phyloP scores from a whole-genome alignment of 2,888 invertebrate genomes.

The Glomeris marginata region DNA sequence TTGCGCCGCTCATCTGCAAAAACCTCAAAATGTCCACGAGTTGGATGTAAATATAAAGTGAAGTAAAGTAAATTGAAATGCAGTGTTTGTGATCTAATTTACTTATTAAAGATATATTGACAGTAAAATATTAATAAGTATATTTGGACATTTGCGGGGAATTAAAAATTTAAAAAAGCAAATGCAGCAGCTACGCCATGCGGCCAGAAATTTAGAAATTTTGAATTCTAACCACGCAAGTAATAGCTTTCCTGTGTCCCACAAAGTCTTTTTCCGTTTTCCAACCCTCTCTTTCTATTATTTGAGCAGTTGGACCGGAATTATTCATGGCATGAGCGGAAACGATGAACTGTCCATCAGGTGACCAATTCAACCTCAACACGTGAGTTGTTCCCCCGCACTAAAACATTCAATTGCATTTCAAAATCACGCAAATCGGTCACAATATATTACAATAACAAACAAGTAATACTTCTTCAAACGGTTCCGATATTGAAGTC shows the following conservation, averaged over 20 bases:
- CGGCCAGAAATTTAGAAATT: not conserved
- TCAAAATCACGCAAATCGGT: not conserved
- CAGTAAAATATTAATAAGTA: too few species aligned
- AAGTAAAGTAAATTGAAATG: not conserved
- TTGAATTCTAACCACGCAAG: constrained; percentile 53
- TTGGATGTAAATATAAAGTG: too few species aligned
- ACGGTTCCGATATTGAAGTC: constrained; percentile 75
- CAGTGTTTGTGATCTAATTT: too few species aligned
- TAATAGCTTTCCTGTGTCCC: constrained; percentile 92
- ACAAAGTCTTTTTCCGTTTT: constrained; percentile 91
- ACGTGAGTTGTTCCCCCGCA: constrained; percentile 77
- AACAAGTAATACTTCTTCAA: constrained; percentile 46
- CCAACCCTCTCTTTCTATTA: constrained; percentile 82
- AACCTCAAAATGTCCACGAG: too few species aligned
- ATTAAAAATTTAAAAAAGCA: constrained; percentile 7
- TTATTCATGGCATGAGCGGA: constrained; percentile 99
- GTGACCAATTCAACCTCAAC: constrained; percentile 87
- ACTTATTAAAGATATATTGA: too few species aligned
- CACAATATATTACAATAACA: not conserved
- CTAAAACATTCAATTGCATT: constrained; percentile 21
- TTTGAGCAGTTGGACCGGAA: constrained; percentile 91
- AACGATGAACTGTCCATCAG: constrained; percentile 88
- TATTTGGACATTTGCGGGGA: not conserved
- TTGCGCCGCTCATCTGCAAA: too few species aligned
- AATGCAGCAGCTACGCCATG: not conserved